Evolutionary conservation across 2,113 vertebrate species (phyloP).

Genomic region (Chaetodon trifascialis): DNA sequence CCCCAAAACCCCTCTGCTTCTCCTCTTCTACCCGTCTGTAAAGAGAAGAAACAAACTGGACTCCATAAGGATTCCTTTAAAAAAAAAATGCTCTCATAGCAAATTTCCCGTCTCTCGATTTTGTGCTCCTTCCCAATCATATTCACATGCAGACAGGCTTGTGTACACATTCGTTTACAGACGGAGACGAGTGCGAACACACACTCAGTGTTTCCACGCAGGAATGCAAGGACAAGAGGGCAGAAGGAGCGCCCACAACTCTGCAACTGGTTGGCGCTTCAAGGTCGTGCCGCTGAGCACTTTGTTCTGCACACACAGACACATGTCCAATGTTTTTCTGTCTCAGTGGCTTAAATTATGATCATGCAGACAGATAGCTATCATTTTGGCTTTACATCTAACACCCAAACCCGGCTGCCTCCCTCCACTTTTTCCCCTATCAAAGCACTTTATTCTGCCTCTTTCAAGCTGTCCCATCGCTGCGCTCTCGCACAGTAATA

Average conservation of each 20-base stretch:
- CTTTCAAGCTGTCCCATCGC: slow-evolving; percentile 38
- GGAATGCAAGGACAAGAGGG: neutral
- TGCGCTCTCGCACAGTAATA: slow-evolving; percentile 37
- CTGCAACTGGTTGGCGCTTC: slow-evolving; percentile 16
- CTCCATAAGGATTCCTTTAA: slow-evolving; percentile 64
- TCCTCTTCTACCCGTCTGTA: slow-evolving; percentile 46
- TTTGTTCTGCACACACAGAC: slow-evolving; percentile 19
- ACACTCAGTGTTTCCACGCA: slow-evolving; percentile 11
- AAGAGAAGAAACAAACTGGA: slow-evolving; percentile 73
- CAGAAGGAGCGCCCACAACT: slow-evolving; percentile 22
- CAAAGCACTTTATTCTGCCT: slow-evolving; percentile 45
- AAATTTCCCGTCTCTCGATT: slow-evolving; percentile 65
- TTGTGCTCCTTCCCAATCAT: slow-evolving; percentile 27
- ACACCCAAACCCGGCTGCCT: slow-evolving; percentile 46
- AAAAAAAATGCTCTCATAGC: slow-evolving; percentile 54
- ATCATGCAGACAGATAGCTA: slow-evolving; percentile 52
- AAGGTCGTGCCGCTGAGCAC: slow-evolving; percentile 26
- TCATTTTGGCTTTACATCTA: slow-evolving; percentile 60
- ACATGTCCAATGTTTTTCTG: slow-evolving; percentile 24
- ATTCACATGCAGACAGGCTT: slow-evolving; percentile 34
- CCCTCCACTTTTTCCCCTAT: slow-evolving; percentile 6
- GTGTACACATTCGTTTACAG: slow-evolving; percentile 21
- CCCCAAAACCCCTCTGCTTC: slow-evolving; percentile 63
- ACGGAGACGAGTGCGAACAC: slow-evolving; percentile 11
- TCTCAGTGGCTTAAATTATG: slow-evolving; percentile 59